A percentile compares a stretch with the other conserved stretches of the same genome.
phyloP scores from a whole-genome alignment of 1,140 invertebrate species.

The Oncopodura yosiiana region DNA sequence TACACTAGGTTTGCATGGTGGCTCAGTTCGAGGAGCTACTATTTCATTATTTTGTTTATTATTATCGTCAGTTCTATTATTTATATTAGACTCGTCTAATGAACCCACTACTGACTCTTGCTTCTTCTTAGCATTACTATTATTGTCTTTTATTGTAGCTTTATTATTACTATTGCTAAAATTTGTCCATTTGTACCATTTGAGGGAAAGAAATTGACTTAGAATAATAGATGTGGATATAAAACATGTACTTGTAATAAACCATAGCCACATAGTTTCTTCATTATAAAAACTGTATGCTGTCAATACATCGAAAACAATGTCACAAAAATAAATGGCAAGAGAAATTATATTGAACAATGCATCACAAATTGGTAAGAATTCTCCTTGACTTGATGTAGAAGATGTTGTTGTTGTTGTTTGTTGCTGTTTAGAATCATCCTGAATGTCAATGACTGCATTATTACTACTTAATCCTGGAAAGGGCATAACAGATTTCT shows the following conservation, averaged over 20 bases:
- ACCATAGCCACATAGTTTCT: conserved; percentile 48
- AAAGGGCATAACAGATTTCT: too few species aligned
- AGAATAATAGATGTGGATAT: conserved; percentile 59
- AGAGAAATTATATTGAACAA: conserved; percentile 83
- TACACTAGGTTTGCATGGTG: conserved; percentile 26
- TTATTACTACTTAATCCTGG: too few species aligned
- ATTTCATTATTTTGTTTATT: conserved; percentile 34
- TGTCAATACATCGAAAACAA: conserved; percentile 77
- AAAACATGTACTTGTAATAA: conserved; percentile 55
- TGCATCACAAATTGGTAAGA: conserved; percentile 32
- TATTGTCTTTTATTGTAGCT: too few species aligned
- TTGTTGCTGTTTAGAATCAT: too few species aligned
- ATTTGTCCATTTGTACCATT: conserved; percentile 45
- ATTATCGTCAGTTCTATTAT: not conserved
- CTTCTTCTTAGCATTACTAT: conserved; percentile 7
- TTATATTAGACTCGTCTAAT: not conserved
- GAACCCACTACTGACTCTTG: not conserved
- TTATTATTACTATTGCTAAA: too few species aligned
- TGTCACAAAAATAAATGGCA: conserved; percentile 82
- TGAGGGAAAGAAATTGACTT: conserved; percentile 53
- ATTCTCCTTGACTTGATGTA: conserved; percentile 13
- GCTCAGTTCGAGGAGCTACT: conserved; percentile 15
- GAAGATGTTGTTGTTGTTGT: not conserved
- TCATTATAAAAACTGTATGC: conserved; percentile 63
- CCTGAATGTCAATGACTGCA: too few species aligned